phyloP scores from a whole-genome alignment of 2,888 invertebrate genomes.

The Ischnus inquisitorius region DNA sequence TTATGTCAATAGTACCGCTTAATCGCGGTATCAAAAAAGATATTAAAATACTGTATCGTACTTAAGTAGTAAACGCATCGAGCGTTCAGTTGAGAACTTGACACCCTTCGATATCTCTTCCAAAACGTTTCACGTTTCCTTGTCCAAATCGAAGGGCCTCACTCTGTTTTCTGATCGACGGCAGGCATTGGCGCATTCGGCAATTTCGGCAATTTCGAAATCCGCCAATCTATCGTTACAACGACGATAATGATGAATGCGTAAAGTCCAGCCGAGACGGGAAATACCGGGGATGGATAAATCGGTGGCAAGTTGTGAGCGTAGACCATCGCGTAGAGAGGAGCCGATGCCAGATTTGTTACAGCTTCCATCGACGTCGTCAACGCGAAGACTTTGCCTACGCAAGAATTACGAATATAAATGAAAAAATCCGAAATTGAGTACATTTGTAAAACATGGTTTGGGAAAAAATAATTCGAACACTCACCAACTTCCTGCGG shows the following conservation, averaged over 20 bases:
- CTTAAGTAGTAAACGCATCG: not conserved
- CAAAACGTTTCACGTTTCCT: not conserved
- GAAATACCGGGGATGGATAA: constrained; percentile 80
- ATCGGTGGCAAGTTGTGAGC: constrained; percentile 78
- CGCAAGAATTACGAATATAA: constrained; percentile 47
- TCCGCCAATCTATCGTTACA: constrained; percentile 70
- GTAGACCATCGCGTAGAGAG: constrained; percentile 89
- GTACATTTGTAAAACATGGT: not conserved
- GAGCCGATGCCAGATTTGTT: constrained; percentile 88
- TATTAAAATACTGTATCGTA: not conserved
- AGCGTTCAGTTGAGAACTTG: not conserved
- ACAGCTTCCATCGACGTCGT: constrained; percentile 89
- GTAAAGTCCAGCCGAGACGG: constrained; percentile 76
- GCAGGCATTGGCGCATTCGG: not conserved
- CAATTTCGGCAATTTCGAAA: constrained; percentile 36
- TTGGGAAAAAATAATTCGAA: not conserved
- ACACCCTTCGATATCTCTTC: not conserved
- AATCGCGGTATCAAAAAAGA: not conserved
- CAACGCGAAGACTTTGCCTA: constrained; percentile 90
- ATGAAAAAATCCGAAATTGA: not conserved
- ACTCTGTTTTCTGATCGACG: constrained; percentile 1
- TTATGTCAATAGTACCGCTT: not conserved
- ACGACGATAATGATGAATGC: constrained; percentile 72
- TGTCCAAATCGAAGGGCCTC: not conserved
- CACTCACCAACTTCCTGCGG: constrained; percentile 87